phyloP scores from a whole-genome alignment of 2,797 vertebrate genomes.

The Periparus ater region DNA sequence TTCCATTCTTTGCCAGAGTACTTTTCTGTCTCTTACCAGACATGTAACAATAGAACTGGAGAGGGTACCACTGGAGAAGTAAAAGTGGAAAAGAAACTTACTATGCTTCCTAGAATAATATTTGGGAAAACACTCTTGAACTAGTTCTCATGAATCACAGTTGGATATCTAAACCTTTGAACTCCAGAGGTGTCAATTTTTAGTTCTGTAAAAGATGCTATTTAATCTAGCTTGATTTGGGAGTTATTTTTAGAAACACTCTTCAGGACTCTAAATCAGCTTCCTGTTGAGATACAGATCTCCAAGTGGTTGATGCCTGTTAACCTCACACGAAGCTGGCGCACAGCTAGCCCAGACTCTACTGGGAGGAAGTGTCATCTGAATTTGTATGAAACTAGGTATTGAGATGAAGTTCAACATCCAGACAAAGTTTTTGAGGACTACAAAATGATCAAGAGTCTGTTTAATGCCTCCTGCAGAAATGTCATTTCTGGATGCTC shows the following conservation, averaged over 20 bases:
- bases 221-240: not conserved
- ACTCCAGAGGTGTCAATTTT: not conserved
- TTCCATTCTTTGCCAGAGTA: not conserved
- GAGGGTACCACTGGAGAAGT: not conserved
- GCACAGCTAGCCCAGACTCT: not conserved
- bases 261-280: not conserved
- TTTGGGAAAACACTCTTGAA: not conserved
- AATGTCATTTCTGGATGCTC: not conserved
- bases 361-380: not conserved
- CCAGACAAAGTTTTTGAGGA: not conserved
- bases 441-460: not conserved
- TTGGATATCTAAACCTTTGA: not conserved
- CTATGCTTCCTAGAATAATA: not conserved
- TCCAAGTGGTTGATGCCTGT: not conserved
- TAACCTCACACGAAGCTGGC: not conserved
- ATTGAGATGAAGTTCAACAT: not conserved
- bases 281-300: not conserved
- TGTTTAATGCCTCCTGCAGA: not conserved
- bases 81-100: not conserved
- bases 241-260: not conserved
- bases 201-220: not conserved
- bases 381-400: not conserved
- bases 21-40: not conserved
- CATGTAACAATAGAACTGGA: accelerated
- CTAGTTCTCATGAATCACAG: not conserved